Base-by-base conservation (phyloP, 2,797 vertebrate species). In the Cossypha heuglini region DNA sequence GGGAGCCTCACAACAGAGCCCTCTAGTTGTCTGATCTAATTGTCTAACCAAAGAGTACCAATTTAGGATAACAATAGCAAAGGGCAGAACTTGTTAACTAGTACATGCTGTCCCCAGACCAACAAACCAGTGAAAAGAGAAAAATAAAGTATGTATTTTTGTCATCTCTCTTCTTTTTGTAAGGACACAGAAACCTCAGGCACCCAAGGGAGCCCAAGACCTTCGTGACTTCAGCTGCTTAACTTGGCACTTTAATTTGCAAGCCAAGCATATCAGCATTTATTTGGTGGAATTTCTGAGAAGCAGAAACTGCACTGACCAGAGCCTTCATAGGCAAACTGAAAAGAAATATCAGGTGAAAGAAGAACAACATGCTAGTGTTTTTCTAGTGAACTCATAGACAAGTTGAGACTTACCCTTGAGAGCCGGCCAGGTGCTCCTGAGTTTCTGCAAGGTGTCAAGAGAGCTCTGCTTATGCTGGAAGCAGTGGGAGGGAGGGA, bases 41-140 rank as follows among this genome's bases (percentile, higher is more conserved):
- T 93, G 84, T 78, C 80, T 72, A 52, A 91, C 93, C 67, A 51
- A 94, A 91, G 67, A 82, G 48, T 77, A 94, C 29, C 74, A 93
- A 86, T 95, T 96, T 96, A 81, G 51, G 74, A 69, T 76, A 96
- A 96, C 83, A 94, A 94, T 76, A 93, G 88, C 16, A 91, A 33
- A 77, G 52, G 63, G 31, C 52, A 89, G 71, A 93, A 90, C 77
- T 93, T 85, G 71, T 87, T 93, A 92, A 66, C n/a, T 85, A 88
- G 86, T 75, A 95, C 88, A 64, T 20, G 52, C 74, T 94, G 88
- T 96, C 55, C 74, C 40, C 59, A 94, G 85, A 91, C n/a, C 42
- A 80, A 35, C 49, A 95, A 92, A 87, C 52, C 74, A 82, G 7
- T 28, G 29, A 90, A 91, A 95, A 86, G 43, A 58, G 35, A 86